These are phyloP conservation scores for Elysia chlorotica DNA, from an alignment of 1,140 invertebrate genomes.

Conservation along the genomic window DNA sequence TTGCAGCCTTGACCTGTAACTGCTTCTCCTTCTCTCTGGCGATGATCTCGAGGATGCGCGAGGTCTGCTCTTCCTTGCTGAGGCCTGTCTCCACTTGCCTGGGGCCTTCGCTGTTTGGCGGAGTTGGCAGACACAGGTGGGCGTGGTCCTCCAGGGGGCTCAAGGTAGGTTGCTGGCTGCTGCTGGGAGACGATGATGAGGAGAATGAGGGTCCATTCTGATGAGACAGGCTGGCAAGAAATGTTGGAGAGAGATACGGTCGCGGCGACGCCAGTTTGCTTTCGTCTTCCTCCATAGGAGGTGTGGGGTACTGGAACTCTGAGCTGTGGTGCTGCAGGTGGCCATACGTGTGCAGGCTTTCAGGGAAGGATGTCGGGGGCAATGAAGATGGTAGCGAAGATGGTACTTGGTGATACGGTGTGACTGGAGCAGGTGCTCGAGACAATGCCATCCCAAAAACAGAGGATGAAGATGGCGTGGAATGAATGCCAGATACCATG, in stretches of 20 bases:
- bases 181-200: not conserved
- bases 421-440: too few relatives aligned
- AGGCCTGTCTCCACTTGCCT: not conserved
- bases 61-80: conserved; percentile 12
- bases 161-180: too few relatives aligned
- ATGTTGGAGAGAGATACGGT: conserved; percentile 6
- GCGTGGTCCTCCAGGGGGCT: not conserved
- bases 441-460: too few relatives aligned
- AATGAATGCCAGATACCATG: too few relatives aligned
- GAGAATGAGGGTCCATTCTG: not conserved
- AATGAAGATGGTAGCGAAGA: too few relatives aligned
- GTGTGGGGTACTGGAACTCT: conserved; percentile 18
- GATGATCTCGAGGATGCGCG: conserved; percentile 19
- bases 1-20: too few relatives aligned
- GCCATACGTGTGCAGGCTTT: too few relatives aligned
- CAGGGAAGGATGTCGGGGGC: too few relatives aligned
- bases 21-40: conserved; percentile 16
- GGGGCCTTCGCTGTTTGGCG: conserved; percentile 12
- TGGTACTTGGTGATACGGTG: too few relatives aligned
- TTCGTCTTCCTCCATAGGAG: conserved; percentile 15
- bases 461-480: too few relatives aligned
- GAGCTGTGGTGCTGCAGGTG: too few relatives aligned
- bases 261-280: not conserved
- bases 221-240: conserved; percentile 1
- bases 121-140: not conserved